A percentile compares a stretch with the other conserved stretches of the same genome.
phyloP scores from a whole-genome alignment of 1,140 invertebrate species.

The Ceratitis capitata region DNA sequence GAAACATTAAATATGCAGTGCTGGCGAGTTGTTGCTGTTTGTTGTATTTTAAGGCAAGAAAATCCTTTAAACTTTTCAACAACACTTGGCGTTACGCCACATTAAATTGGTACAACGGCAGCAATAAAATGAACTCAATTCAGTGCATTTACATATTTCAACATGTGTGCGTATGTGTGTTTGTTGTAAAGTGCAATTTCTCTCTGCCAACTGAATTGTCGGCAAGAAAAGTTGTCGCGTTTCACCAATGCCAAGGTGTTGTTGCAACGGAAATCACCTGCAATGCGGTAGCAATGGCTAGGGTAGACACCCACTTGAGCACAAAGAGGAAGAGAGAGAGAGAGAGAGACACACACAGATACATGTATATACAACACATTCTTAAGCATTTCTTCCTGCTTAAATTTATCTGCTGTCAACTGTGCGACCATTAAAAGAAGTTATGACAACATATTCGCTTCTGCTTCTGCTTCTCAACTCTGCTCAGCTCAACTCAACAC shows the following conservation, averaged over 20 bases:
- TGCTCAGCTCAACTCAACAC: neutral
- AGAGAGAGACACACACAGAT: neutral
- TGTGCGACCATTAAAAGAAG: slow-evolving; percentile 22
- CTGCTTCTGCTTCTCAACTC: neutral
- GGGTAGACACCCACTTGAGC: neutral
- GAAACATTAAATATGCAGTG: no score
- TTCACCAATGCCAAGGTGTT: neutral
- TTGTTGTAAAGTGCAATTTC: neutral
- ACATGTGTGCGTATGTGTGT: neutral
- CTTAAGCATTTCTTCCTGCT: neutral
- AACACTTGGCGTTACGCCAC: neutral
- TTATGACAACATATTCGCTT: neutral
- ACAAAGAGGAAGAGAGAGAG: no score
- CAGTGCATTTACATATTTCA: neutral
- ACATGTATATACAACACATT: neutral
- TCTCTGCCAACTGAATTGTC: slow-evolving; percentile 14
- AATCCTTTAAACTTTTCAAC: neutral
- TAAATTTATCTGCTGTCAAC: slow-evolving; percentile 30
- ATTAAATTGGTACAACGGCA: neutral
- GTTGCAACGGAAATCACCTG: neutral
- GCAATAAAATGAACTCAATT: neutral
- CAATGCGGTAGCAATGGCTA: neutral
- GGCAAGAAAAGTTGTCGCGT: slow-evolving; percentile 11
- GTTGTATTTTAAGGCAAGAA: no score
- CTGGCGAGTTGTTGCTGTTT: neutral